A percentile compares a stretch with the other conserved stretches of the same genome.
These are phyloP conservation scores for Ctena decussata DNA, from an alignment of 2,888 invertebrate genomes.

Conservation along the genomic window DNA sequence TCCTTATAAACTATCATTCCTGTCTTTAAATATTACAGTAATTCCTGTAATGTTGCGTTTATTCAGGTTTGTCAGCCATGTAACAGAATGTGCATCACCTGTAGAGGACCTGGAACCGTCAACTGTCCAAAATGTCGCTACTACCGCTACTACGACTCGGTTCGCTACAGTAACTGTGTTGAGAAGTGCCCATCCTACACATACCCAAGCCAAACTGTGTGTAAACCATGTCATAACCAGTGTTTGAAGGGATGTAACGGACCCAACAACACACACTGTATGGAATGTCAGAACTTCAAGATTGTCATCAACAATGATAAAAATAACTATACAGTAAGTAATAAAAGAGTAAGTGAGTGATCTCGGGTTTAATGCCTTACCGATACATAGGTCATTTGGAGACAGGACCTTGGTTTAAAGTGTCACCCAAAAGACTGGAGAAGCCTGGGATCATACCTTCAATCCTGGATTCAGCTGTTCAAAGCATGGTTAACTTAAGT, in stretches of 20 bases:
- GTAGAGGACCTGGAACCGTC: constrained; percentile 94
- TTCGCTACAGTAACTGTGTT: constrained; percentile 66
- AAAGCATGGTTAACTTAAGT: no score
- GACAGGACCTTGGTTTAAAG: no score
- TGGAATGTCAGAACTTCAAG: constrained; percentile 81
- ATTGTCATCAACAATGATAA: constrained; percentile 33
- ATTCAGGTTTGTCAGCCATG: constrained; percentile 94
- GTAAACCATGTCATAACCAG: constrained; percentile 93
- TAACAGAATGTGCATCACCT: constrained; percentile 95
- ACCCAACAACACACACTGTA: constrained; percentile 77
- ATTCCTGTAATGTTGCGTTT: no score
- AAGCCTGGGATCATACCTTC: no score
- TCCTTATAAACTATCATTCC: no score
- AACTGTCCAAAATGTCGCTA: constrained; percentile 96
- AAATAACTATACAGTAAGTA: constrained; percentile 52
- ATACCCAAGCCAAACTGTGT: constrained; percentile 92
- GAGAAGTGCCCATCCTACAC: constrained; percentile 95
- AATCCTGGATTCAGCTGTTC: no score
- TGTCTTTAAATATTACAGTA: no score
- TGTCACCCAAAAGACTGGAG: no score
- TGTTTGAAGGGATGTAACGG: constrained; percentile 90
- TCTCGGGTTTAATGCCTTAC: no score
- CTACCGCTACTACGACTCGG: constrained; percentile 91
- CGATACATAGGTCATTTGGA: no score
- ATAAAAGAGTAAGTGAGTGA: no score